These are phyloP conservation scores for Stenchaetothrips biformis DNA, from an alignment of 2,888 invertebrate species.

Conservation along the genomic window DNA sequence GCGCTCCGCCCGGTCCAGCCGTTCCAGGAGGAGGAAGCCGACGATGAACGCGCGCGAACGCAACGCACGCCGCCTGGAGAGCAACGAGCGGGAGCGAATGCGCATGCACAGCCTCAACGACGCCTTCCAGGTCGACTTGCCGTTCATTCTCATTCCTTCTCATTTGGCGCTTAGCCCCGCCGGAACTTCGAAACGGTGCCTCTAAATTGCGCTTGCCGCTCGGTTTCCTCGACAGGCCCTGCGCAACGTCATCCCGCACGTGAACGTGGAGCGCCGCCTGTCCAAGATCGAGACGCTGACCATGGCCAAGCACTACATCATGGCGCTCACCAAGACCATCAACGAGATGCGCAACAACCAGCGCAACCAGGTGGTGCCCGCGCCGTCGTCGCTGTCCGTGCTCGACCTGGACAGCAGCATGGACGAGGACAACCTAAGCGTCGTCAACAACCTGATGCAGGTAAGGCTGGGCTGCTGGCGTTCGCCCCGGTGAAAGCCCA, in stretches of 20 bases:
- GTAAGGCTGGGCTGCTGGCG: not conserved
- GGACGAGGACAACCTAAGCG: constrained; percentile 18
- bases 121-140: constrained; percentile 67
- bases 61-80: constrained; percentile 67
- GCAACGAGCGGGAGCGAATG: constrained; percentile 73
- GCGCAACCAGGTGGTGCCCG: constrained; percentile 15
- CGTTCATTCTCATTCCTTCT: too few species aligned
- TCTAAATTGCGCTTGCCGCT: not conserved
- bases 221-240: constrained; percentile 52
- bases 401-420: constrained; percentile 22
- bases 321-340: constrained; percentile 73
- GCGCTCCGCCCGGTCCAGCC: constrained; percentile 37
- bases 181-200: not conserved
- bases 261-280: constrained; percentile 68
- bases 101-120: constrained; percentile 76
- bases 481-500: too few species aligned
- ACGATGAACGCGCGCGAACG: constrained; percentile 63
- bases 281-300: constrained; percentile 77
- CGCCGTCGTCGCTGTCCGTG: constrained; percentile 13
- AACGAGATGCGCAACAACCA: constrained; percentile 59
- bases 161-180: not conserved
- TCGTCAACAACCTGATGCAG: constrained; percentile 16
- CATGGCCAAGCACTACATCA: constrained; percentile 76
- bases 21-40: constrained; percentile 53
- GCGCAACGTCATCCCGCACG: constrained; percentile 72